Evolutionary conservation across 2,797 vertebrate genomes (phyloP).

Genomic region (Knipowitschia caucasica): DNA sequence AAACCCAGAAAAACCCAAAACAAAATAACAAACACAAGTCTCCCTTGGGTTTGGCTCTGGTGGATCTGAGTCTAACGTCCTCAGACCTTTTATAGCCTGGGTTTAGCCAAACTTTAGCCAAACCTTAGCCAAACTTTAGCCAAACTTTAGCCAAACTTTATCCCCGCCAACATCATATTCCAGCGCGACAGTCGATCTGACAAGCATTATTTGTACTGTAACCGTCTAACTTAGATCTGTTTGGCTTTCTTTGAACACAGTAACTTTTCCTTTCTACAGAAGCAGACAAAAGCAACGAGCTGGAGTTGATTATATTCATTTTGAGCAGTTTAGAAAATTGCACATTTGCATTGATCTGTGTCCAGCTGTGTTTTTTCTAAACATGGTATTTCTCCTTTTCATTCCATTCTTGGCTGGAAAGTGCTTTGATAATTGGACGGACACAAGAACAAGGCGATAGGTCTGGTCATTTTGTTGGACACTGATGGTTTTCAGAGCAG

Average conservation of each 20-base stretch:
- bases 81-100: no score
- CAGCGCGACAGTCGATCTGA: no score
- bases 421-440: constrained; percentile 4
- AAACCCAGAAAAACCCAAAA: no score
- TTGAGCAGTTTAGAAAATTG: constrained; percentile 2
- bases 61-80: no score
- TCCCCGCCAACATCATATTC: no score
- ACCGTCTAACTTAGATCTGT: no score
- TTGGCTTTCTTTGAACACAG: neutral
- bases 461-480: neutral
- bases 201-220: neutral
- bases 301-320: constrained; percentile 2
- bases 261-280: neutral
- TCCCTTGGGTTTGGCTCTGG: no score
- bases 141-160: no score
- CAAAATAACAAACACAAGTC: no score
- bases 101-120: no score
- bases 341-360: constrained; percentile 10
- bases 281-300: neutral
- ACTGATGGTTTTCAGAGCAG: neutral
- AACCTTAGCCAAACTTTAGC: no score
- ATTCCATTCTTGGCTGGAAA: neutral
- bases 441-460: neutral
- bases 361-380: constrained; percentile 1
- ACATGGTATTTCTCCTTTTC: neutral